Evolutionary conservation across 2,888 invertebrate species (phyloP), one percentile per base, ranked within the genome.

Genomic region (Plutella xylostella): DNA sequence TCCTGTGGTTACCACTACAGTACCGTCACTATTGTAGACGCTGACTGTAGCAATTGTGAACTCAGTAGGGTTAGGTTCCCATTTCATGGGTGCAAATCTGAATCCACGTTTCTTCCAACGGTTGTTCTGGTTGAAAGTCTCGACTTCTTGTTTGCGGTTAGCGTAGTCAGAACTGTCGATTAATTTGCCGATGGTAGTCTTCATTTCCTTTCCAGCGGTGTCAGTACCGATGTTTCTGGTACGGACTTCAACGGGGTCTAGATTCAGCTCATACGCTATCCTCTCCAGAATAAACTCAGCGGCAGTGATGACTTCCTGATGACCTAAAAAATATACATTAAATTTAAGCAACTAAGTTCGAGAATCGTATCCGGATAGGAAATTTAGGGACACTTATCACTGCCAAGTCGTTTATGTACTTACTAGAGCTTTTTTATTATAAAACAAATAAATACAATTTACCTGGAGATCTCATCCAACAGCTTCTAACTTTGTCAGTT

Each of bases 31-130:
- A 21, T 85, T 85, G 57, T 85, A 91, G 45, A 92, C 84, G 2
- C 87, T 0, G 89, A 83, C 14, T 93, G 78, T 17, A 87, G 75
- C 0, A 88, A 87, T 42, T 87, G 79, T 48, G 72, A 89, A 42
- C 19, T 72, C 72, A 4, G 82, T 84, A 34, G 61, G 72, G 34
- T 77, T 63, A 14, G 54, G 50, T 0, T 79, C 72, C 72, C 88
- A 92, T 49, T 83, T 85, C 72, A 90, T 83, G 0, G 90, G 87
- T 0, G 87, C 79, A 17, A 90, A 57, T 7, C 87, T 65, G 2
- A 89, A 66, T 0, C 89, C 92, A 42, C 85, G 84, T 64, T 92
- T 92, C 54, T 87, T 89, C 92, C 92, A 92, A 41, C 90, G 76
- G 65, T 92, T 92, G 48, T 83, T 54, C n/a, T 65, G 55, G 58